These are phyloP conservation scores for Drosophila micromelanica DNA, from an alignment of 1,140 invertebrate species.

Conservation along the genomic window DNA sequence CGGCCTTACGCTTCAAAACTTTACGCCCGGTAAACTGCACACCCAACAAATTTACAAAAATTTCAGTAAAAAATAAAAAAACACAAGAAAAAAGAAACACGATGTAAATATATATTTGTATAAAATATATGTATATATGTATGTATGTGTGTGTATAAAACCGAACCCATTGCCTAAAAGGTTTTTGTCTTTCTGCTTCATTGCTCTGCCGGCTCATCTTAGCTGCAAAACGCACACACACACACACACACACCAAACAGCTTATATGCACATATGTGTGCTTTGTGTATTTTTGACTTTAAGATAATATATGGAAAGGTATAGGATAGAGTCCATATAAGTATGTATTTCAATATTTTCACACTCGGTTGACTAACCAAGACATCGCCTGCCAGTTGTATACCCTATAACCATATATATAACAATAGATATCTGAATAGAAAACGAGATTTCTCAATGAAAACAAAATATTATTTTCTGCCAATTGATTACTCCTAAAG, in stretches of 20 bases:
- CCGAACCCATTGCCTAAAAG: constrained; percentile 55
- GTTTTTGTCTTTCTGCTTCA: constrained; percentile 61
- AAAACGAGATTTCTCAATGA: too few species aligned
- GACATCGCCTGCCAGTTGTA: constrained; percentile 7
- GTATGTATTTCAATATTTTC: constrained; percentile 54
- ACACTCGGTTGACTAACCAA: constrained; percentile 28
- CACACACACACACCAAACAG: background rate
- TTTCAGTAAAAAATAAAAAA: constrained; percentile 28
- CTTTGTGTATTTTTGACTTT: constrained; percentile 48
- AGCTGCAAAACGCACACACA: constrained; percentile 24
- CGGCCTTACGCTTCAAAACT: constrained; percentile 69
- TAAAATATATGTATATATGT: background rate
- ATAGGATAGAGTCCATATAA: constrained; percentile 22
- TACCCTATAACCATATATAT: constrained; percentile 11
- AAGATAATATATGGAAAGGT: constrained; percentile 44
- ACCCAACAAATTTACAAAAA: constrained; percentile 54
- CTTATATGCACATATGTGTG: constrained; percentile 8
- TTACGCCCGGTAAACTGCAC: constrained; percentile 51
- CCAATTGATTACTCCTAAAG: background rate
- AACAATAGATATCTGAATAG: background rate
- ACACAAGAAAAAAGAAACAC: constrained; percentile 2
- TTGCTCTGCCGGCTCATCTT: constrained; percentile 51
- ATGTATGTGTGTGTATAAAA: too few species aligned
- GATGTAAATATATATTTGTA: too few species aligned
- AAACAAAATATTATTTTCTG: too few species aligned